phyloP scores from a whole-genome alignment of 2,113 vertebrate genomes.

The Fulmarus glacialis region DNA sequence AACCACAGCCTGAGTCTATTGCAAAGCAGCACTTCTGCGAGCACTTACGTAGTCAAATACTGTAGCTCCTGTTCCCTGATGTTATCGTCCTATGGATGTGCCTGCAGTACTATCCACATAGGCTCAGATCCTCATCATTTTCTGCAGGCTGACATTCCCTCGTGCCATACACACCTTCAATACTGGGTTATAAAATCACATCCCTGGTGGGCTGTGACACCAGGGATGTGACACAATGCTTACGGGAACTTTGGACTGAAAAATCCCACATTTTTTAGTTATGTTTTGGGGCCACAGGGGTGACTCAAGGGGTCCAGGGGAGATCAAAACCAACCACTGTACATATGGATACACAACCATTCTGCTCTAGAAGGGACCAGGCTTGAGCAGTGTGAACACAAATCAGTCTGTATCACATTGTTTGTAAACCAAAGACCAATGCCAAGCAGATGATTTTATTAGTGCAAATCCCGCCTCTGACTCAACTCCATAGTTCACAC shows the following conservation, averaged over 20 bases:
- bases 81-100: neutral
- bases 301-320: neutral
- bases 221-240: neutral
- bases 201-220: neutral
- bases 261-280: neutral
- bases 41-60: neutral
- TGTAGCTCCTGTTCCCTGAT: neutral
- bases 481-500: neutral
- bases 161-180: neutral
- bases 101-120: neutral
- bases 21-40: neutral
- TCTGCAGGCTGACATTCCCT: neutral
- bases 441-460: neutral
- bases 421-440: neutral
- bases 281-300: neutral
- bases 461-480: neutral
- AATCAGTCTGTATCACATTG: neutral
- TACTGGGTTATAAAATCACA: neutral
- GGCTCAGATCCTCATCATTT: neutral
- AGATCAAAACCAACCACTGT: neutral
- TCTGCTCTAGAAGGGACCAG: neutral
- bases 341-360: neutral
- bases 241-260: fast-evolving
- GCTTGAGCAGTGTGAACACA: neutral
- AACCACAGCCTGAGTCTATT: neutral